Percentiles rank a stretch among this genome's conserved stretches.
These are phyloP conservation scores for Fulmarus glacialis DNA, from an alignment of 2,113 vertebrate species.

Conservation along the genomic window DNA sequence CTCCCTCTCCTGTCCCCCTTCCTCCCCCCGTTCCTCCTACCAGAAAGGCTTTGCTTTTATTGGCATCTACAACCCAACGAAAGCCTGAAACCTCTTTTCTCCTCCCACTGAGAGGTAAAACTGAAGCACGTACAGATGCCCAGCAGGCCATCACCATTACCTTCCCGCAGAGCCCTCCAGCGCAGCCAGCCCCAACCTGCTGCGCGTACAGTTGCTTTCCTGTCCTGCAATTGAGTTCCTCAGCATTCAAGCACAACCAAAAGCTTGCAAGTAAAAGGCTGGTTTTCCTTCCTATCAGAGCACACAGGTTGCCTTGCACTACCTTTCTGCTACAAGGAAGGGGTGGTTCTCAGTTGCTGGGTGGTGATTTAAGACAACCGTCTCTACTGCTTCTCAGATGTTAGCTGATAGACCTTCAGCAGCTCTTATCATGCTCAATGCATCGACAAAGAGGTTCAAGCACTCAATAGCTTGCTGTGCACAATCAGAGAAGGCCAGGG, in stretches of 20 bases:
- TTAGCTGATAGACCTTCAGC: not conserved
- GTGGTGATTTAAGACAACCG: not conserved
- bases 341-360: not conserved
- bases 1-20: not conserved
- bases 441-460: not conserved
- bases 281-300: not conserved
- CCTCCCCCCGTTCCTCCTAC: not conserved
- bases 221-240: not conserved
- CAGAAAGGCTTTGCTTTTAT: not conserved
- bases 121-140: not conserved
- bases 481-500: not conserved
- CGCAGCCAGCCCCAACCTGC: not conserved
- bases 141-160: not conserved
- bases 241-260: conserved; percentile 8
- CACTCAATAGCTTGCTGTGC: not conserved
- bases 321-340: not conserved
- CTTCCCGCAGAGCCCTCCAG: not conserved
- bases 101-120: not conserved
- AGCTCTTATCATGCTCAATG: not conserved
- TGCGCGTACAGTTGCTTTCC: not conserved
- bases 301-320: not conserved
- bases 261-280: conserved; percentile 13
- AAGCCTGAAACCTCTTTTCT: not conserved
- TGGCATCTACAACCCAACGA: rapidly evolving
- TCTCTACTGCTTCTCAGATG: not conserved